Conservation (phyloP, 2,113 vertebrate genomes). For the Hemibagrus wyckioides region DNA sequence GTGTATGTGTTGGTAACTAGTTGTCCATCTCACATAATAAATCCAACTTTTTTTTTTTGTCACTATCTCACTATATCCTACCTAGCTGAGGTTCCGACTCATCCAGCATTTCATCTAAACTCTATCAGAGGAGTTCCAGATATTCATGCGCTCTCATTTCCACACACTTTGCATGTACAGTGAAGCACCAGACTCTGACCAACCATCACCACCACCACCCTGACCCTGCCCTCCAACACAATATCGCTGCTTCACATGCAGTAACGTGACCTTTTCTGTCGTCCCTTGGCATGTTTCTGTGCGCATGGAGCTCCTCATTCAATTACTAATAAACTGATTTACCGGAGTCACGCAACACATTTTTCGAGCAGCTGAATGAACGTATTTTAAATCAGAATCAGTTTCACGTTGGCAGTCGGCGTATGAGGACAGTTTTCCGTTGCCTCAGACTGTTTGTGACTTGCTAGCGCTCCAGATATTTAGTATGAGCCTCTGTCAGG, state of each 20-base stretch:
- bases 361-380: not conserved
- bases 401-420: not conserved
- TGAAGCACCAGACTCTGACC: not conserved
- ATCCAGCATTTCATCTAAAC: not conserved
- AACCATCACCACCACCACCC: not conserved
- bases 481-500: not conserved
- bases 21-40: not conserved
- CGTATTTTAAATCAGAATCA: not conserved
- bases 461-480: not conserved
- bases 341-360: not conserved
- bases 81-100: not conserved
- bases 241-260: not conserved
- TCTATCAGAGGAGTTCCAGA: not conserved
- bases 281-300: not conserved
- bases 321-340: not conserved
- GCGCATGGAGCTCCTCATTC: not conserved
- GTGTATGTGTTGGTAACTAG: too few relatives aligned
- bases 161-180: not conserved
- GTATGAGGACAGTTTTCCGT: not conserved
- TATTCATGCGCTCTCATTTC: not conserved
- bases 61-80: not conserved
- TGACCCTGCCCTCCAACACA: not conserved
- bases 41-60: not conserved
- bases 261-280: not conserved
- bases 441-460: not conserved